Base-by-base conservation (phyloP, 2,797 vertebrate genomes). In the Enteromius treurensis region DNA sequence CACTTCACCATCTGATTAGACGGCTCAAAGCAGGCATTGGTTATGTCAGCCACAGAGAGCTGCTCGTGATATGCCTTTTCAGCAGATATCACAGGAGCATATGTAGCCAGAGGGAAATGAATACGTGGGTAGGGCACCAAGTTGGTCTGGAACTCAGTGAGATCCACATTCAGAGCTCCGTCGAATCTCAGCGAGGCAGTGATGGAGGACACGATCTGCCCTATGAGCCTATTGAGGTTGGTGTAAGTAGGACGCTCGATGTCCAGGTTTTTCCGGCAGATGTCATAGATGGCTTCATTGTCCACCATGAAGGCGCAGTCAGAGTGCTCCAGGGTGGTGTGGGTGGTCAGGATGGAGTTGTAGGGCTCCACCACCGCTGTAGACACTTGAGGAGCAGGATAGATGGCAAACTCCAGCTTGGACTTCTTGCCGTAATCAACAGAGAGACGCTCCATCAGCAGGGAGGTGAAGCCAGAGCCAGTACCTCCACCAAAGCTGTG, bases 1-100 rank as follows among this genome's bases (percentile, higher is more conserved):
- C 97, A 98, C 82, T 97, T 97, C 47, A 97, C 96, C 97, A 97
- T 97, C 93, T 97, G 96, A 88, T 97, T 96, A 62, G 95, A 88
- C 3, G 93, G 94, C 82, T 96, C 94, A 34, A 96, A 96, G 82
- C 95, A 96, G 75, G 95, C 91, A 0, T 94, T 95, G 80, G 95
- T 95, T 37, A 96, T 96, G 87, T 96, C 94, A 1, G 94, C 92
- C 82, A 96, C 95, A 1, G 95, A 95, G 4, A 96, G 86, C 90
- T 96, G 95, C 91, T 96, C 95, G 1, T 96, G 95, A 75, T 95
- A 96, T 0, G 94, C 95, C 86, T 95, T 96, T 87, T 96, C 94
- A 53, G 95, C 93, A 0, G 95, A 96, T 85, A 96, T 94, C 79
- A 96, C 94, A 1, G 86, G 86, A 58, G 86, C 84, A 5, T 85